Base-by-base conservation (phyloP, 2,797 vertebrate genomes). In the Sebastes steindachneri region DNA sequence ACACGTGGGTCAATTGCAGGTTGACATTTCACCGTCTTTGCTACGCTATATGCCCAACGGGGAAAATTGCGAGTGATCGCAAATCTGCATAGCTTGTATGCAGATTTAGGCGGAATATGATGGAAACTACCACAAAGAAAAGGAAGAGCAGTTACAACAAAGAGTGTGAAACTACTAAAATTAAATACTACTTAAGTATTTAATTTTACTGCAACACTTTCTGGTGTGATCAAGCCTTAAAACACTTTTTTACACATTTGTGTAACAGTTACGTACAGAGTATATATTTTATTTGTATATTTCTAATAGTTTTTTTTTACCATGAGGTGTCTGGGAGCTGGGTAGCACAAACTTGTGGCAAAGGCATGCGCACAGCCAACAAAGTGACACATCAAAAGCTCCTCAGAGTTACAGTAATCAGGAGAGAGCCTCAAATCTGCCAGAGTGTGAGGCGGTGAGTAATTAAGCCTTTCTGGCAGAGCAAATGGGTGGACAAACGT, bases 381-480 rank as follows among this genome's bases (percentile, higher is more conserved):
- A 68, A 78, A 85, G 81, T 82, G 84, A 80, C 88, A 90, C 82
- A 86, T 91, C 81, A 88, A 88, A 92, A 75, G 80, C 82, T 75
- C 51, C 62, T 86, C 76, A 65, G 75, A 91, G 73, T 84, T 88
- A 77, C 80, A 92, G 80, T 87, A 88, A 91, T 89, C 86, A 78
- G 79, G 41, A 80, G 64, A 88, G 41, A 81, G 80, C 64, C 68
- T 85, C 55, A 77, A 78, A 86, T 86, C 87, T 85, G 85, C 77
- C 74, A 70, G 48, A 62, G 75, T 63, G 41, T 73, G 82, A 90
- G 65, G 63, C 83, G 17, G 76, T 73, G 86, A 87, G 87, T 91
- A 89, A 92, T 93, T 92, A 92, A 91, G 90, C 82, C 80, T 73
- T 5, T 67, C 82, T 90, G 86, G 79, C 75, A 68, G 35, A 73